phyloP scores from a whole-genome alignment of 2,888 invertebrate species.

The Chrysolina oricalcia region DNA sequence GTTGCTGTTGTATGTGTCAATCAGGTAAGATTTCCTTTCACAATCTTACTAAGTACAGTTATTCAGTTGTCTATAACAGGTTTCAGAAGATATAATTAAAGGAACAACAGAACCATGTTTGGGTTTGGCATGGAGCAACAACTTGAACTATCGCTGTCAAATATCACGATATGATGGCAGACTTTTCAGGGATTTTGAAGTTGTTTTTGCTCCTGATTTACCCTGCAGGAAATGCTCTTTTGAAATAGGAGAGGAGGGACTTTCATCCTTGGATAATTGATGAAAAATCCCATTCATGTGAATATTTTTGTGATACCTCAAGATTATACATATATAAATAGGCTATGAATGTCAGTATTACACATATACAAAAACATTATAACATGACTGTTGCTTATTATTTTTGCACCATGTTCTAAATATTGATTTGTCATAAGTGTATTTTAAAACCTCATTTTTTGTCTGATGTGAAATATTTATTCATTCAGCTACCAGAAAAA shows the following conservation, averaged over 20 bases:
- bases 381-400: no score
- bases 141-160: conserved; percentile 76
- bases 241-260: conserved; percentile 69
- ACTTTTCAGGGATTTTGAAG: conserved; percentile 71
- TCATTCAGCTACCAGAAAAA: no score
- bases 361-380: no score
- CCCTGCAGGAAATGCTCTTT: conserved; percentile 72
- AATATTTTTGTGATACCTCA: not conserved
- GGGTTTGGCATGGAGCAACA: conserved; percentile 80
- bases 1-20: conserved; percentile 81
- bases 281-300: not conserved
- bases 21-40: conserved; percentile 74
- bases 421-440: no score
- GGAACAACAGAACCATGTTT: conserved; percentile 74
- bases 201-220: conserved; percentile 77
- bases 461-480: no score
- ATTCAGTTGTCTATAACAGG: conserved; percentile 59
- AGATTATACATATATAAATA: not conserved
- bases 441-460: no score
- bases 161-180: conserved; percentile 67
- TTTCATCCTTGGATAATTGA: not conserved
- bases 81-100: conserved; percentile 66
- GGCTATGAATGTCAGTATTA: not conserved
- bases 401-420: no score
- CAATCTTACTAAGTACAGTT: not conserved